Evolutionary conservation across 2,888 invertebrate genomes (phyloP).

Genomic region (Eugnorisma glareosa): DNA sequence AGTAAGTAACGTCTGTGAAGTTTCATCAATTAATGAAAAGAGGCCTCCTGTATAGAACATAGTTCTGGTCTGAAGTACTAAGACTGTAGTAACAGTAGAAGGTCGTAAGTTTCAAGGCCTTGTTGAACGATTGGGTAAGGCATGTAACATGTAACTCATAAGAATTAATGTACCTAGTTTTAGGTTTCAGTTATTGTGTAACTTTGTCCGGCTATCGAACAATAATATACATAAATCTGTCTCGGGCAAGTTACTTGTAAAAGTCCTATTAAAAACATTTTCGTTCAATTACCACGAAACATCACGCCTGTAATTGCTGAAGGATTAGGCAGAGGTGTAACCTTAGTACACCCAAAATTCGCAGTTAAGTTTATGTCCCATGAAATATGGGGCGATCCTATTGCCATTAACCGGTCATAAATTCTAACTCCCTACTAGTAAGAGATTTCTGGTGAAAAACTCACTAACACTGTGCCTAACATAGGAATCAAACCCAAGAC

Average conservation of each 20-base stretch:
- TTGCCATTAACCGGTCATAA: neutral
- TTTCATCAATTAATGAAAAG: no score
- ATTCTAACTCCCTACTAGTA: neutral
- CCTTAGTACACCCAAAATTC: neutral
- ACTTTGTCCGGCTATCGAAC: conserved; percentile 4
- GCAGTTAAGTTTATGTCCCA: neutral
- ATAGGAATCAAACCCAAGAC: neutral
- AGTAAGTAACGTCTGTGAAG: no score
- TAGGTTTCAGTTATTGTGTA: conserved; percentile 4
- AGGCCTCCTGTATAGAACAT: neutral
- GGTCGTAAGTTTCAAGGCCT: conserved; percentile 31
- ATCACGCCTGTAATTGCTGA: neutral
- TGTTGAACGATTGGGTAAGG: conserved; percentile 11
- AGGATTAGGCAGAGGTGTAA: neutral
- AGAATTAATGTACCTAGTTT: conserved; percentile 39
- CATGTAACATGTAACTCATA: conserved; percentile 28
- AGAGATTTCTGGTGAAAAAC: neutral
- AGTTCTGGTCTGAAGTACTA: conserved; percentile 2
- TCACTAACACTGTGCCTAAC: neutral
- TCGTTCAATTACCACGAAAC: neutral
- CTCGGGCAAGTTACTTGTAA: neutral
- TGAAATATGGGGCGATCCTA: neutral
- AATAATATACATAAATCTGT: conserved; percentile 33
- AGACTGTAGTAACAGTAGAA: neutral
- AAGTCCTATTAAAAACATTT: conserved; percentile 9